Base-by-base conservation (phyloP, 2,797 vertebrate genomes). In the Rhinella marina region DNA sequence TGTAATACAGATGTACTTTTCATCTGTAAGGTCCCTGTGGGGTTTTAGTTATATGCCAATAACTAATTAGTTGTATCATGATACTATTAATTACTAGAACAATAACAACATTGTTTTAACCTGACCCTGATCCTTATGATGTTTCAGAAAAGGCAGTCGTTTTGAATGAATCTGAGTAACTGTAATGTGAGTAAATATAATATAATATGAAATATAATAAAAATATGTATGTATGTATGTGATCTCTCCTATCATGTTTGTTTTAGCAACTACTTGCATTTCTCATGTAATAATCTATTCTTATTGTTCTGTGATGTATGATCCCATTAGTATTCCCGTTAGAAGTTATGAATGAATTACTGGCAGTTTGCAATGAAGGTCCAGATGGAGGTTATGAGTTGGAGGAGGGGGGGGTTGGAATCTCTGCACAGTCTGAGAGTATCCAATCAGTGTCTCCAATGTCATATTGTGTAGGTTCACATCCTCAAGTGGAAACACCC, bases 1-100 rank as follows among this genome's bases (percentile, higher is more conserved):
- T 72, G 70, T 23, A 85, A 52, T 77, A 87, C 77, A 48, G 85
- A 17, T 75, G 84, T 76, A 73, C n/a, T 29, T 87, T 73, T 88
- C 59, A 85, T 41, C 41, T n/a, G 68, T 84, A 59, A 25, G 11
- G 14, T 70, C 61, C 82, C 87, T 29, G 56, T 70, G 81, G 61
- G 73, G 10, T 79, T 84, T 84, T 61, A n/a, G 61, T 85, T 73
- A 61, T 73, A 85, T 85, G 52, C n/a, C 59, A 19, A 50, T 27
- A 88, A 79, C 50, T 57, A 52, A 85, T 80, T 73, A 72, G 1
- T 25, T 64, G 68, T 75, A 64, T 81, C 68, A 25, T 70, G 70
- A 62, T 61, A 12, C 57, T 78, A 25, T 41, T 86, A 86, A 79
- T 66, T 77, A 56, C 11, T 57, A 41, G 16, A 57, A 56, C 50